These are phyloP conservation scores for Apodemia zela DNA, from an alignment of 2,888 invertebrate genomes.

Conservation along the genomic window DNA sequence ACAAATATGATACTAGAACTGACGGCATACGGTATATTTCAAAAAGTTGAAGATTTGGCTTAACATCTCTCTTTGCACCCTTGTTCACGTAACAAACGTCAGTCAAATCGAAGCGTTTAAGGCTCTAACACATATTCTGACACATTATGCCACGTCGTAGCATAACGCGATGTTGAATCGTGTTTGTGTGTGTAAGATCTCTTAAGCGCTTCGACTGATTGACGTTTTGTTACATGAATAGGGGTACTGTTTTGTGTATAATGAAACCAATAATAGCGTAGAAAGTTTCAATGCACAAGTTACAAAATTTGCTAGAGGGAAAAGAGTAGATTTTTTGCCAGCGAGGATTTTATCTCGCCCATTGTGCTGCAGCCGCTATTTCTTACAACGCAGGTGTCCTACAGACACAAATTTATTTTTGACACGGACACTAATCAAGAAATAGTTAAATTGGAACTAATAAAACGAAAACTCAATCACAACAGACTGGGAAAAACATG, in stretches of 20 bases:
- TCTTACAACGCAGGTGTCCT: neutral
- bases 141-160: too few species aligned
- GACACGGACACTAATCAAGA: neutral
- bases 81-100: too few species aligned
- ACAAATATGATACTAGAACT: slow-evolving; percentile 19
- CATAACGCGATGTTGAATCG: too few species aligned
- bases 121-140: too few species aligned
- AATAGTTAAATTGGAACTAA: neutral
- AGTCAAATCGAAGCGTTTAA: too few species aligned
- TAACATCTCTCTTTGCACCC: slow-evolving; percentile 16
- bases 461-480: neutral
- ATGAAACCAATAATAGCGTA: slow-evolving; percentile 14
- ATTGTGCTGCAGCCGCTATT: neutral
- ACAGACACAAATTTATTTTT: neutral
- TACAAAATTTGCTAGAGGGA: neutral
- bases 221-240: too few species aligned
- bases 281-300: neutral
- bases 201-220: too few species aligned
- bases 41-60: slow-evolving; percentile 22
- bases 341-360: neutral
- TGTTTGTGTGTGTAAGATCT: too few species aligned
- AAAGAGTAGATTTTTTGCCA: slow-evolving; percentile 15
- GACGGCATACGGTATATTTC: slow-evolving; percentile 15
- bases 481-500: slow-evolving; percentile 1
- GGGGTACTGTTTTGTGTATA: slow-evolving; percentile 20